Base-by-base conservation (phyloP, 2,113 vertebrate species). In the Aldabrachelys gigantea region DNA sequence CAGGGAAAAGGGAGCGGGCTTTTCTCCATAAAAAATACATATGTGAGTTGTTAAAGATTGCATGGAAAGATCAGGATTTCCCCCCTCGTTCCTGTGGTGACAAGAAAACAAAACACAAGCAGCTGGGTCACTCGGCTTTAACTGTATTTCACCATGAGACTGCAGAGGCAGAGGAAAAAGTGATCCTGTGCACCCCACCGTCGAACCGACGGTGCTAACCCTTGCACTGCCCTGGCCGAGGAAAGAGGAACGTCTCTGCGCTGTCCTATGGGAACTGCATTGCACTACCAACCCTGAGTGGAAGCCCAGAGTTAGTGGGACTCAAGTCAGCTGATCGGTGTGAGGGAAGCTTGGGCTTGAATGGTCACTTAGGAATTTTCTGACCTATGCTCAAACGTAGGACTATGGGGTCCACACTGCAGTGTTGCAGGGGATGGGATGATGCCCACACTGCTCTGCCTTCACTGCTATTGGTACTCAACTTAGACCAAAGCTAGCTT, bases 71-170 rank as follows among this genome's bases (percentile, higher is more conserved):
- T 92, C 72, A 95, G 93, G 21, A 94, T 93, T 97, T 97, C 82
- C 97, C 95, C 93, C 93, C 96, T 96, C 16, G 98, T 98, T 98
- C 97, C 98, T 97, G 93, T 93, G 97, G 98, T 84, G 96, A 98
- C 97, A 62, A 91, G 78, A 56, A 95, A 98, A 98, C 97, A 98
- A 98, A 98, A 98, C 96, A 98, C 96, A 96, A 89, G 91, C 98
- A 97, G 96, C 96, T 92, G 91, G 88, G 96, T 97, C 38, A 41
- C 94, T 95, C 91, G 91, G 92, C 89, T 91, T 88, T 89, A 1
- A 0, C 95, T 83, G 65, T 53, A 24, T 86, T 91, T 96, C 95
- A 91, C 94, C 89, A 89, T 0, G 3, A 82, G 93, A 72, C 80
- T 72, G 79, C 89, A 87, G 85, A 80, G 27, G 93, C 75, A 47